phyloP scores from a whole-genome alignment of 53 echinoderm and acorn worm genomes.

The Mesocentrotus franciscanus region DNA sequence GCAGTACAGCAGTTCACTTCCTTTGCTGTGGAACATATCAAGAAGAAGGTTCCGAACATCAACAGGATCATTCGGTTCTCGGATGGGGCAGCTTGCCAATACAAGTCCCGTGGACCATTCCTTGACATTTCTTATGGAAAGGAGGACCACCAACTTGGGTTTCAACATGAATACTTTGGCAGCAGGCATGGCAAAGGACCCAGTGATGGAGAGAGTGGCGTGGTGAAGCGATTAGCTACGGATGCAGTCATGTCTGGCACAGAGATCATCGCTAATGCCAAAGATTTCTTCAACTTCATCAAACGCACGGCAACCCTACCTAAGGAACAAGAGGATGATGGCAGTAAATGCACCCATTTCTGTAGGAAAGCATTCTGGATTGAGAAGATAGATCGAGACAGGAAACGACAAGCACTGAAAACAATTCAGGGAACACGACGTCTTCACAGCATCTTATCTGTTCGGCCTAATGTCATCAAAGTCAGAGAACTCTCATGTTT shows the following conservation, averaged over 20 bases:
- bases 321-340: conserved; percentile 37
- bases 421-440: too few relatives aligned
- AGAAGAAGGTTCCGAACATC: conserved; percentile 45
- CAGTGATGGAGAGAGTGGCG: conserved; percentile 80
- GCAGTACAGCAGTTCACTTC: conserved; percentile 68
- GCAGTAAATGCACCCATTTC: too few relatives aligned
- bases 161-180: conserved; percentile 72
- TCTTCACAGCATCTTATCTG: too few relatives aligned
- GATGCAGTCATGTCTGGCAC: conserved; percentile 81
- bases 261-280: conserved; percentile 69
- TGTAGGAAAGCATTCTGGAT: too few relatives aligned
- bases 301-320: conserved; percentile 33
- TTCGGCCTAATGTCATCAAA: too few relatives aligned
- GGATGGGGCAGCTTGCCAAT: conserved; percentile 65
- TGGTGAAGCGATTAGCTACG: conserved; percentile 70
- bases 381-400: too few relatives aligned
- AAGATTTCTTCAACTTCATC: conserved; percentile 64
- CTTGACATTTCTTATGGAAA: conserved; percentile 74
- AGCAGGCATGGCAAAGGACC: conserved; percentile 76
- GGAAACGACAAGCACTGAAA: too few relatives aligned
- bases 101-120: conserved; percentile 70
- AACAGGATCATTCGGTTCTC: conserved; percentile 56
- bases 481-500: not conserved
- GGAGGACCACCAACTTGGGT: conserved; percentile 61
- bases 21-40: conserved; percentile 62